These are phyloP conservation scores for Hoplostethus atlanticus DNA, from an alignment of 2,797 vertebrate genomes.

Conservation along the genomic window DNA sequence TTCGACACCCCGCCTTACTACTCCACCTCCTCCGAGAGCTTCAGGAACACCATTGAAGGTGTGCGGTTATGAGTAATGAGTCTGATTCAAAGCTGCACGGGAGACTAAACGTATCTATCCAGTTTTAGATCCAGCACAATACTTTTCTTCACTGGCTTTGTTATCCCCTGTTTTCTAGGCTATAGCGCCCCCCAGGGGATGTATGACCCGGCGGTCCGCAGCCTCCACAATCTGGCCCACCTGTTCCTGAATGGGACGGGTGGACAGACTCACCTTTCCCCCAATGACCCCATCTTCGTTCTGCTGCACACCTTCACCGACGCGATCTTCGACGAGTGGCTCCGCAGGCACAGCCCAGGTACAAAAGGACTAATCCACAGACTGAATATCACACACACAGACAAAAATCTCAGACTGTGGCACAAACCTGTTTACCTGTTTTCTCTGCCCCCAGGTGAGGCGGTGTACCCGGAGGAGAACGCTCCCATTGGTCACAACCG, in stretches of 20 bases:
- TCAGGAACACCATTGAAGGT: constrained; percentile 97
- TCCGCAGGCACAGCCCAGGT: constrained; percentile 91
- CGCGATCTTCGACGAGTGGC: constrained; percentile 96
- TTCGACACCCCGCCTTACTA: constrained; percentile 97
- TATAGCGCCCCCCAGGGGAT: constrained; percentile 94
- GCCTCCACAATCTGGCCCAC: constrained; percentile 97
- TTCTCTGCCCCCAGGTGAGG: constrained; percentile 82
- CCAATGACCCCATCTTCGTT: constrained; percentile 96
- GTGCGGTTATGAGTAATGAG: constrained; percentile 15
- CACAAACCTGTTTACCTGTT: neutral
- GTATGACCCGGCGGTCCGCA: constrained; percentile 93
- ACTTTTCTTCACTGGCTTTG: constrained; percentile 29
- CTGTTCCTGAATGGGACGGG: constrained; percentile 97
- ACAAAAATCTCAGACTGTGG: no score
- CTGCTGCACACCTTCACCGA: constrained; percentile 96
- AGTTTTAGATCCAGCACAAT: neutral
- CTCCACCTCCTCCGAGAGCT: constrained; percentile 95
- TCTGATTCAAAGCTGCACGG: constrained; percentile 10
- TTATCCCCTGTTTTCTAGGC: constrained; percentile 77
- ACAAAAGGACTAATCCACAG: constrained; percentile 14
- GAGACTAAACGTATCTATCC: no score
- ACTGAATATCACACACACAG: no score
- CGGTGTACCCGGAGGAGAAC: constrained; percentile 92
- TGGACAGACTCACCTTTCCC: constrained; percentile 96
- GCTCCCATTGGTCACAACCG: constrained; percentile 96